phyloP scores from a whole-genome alignment of 2,888 invertebrate species.

The Ectemnius cavifrons region DNA sequence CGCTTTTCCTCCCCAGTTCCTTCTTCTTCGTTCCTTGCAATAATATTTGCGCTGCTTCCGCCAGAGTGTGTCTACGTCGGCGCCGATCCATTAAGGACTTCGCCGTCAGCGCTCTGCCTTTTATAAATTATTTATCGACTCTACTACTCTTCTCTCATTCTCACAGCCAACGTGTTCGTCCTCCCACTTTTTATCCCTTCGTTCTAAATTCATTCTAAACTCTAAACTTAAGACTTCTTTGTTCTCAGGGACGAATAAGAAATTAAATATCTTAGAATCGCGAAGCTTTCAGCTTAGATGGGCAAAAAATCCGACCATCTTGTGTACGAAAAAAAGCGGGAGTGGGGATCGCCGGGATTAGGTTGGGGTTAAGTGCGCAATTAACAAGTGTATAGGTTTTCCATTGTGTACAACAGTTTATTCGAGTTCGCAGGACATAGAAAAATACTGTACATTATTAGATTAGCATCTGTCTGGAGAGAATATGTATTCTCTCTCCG shows the following conservation, averaged over 20 bases:
- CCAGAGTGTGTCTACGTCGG: conserved; percentile 31
- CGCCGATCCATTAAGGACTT: not conserved
- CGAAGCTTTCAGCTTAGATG: no score
- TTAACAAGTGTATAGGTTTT: no score
- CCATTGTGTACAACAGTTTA: conserved; percentile 36
- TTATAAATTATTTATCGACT: conserved; percentile 66
- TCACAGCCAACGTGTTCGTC: no score
- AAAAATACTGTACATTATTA: conserved; percentile 72
- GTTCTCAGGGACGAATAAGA: no score
- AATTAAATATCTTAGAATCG: no score
- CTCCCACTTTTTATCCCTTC: no score
- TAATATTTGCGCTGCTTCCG: conserved; percentile 67
- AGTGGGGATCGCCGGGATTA: no score
- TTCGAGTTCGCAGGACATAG: conserved; percentile 60
- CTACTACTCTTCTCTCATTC: conserved; percentile 7
- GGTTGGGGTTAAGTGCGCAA: not conserved
- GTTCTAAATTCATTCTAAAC: not conserved
- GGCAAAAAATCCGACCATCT: no score
- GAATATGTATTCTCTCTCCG: conserved; percentile 51
- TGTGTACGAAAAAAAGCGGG: no score
- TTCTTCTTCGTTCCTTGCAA: conserved; percentile 40
- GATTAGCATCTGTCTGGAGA: conserved; percentile 1
- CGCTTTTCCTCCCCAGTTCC: conserved; percentile 34
- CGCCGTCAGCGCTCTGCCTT: conserved; percentile 24
- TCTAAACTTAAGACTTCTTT: not conserved